These are phyloP conservation scores for Phymastichus coffea DNA, from an alignment of 1,140 invertebrate genomes.

Conservation along the genomic window DNA sequence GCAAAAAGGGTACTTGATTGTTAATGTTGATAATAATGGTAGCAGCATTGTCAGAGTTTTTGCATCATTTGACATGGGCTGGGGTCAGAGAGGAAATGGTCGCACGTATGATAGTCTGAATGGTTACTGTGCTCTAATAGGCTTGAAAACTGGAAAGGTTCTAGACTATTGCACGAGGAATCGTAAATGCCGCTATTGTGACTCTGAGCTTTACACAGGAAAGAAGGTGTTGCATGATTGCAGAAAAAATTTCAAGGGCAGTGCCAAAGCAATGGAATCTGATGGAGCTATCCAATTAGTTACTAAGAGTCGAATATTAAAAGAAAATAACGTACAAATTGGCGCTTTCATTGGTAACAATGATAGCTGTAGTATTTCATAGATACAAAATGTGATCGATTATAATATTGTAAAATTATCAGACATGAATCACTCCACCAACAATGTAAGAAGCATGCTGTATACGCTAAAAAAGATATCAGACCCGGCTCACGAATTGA, in stretches of 20 bases:
- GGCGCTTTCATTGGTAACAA: slow-evolving; percentile 1
- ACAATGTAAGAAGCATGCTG: too few relatives aligned
- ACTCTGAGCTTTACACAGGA: neutral
- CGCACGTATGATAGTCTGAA: neutral
- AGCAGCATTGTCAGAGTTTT: neutral
- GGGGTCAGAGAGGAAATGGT: neutral
- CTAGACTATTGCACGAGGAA: neutral
- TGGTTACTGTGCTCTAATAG: neutral
- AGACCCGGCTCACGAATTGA: too few relatives aligned
- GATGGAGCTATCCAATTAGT: slow-evolving; percentile 3
- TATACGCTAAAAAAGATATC: too few relatives aligned
- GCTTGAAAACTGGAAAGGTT: neutral
- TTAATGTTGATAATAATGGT: neutral
- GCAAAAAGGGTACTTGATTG: too few relatives aligned
- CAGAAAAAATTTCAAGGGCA: slow-evolving; percentile 2
- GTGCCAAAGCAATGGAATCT: slow-evolving; percentile 9
- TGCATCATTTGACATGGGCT: neutral
- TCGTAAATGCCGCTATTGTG: slow-evolving; percentile 13
- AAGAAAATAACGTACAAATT: neutral
- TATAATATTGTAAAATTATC: slow-evolving; percentile 10
- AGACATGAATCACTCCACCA: slow-evolving; percentile 6
- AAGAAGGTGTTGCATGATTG: slow-evolving; percentile 12
- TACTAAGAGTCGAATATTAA: slow-evolving; percentile 7
- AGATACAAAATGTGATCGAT: neutral
- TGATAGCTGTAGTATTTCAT: neutral